Conservation (phyloP, 1,140 invertebrate genomes). For the Paralvinella palmiformis region DNA sequence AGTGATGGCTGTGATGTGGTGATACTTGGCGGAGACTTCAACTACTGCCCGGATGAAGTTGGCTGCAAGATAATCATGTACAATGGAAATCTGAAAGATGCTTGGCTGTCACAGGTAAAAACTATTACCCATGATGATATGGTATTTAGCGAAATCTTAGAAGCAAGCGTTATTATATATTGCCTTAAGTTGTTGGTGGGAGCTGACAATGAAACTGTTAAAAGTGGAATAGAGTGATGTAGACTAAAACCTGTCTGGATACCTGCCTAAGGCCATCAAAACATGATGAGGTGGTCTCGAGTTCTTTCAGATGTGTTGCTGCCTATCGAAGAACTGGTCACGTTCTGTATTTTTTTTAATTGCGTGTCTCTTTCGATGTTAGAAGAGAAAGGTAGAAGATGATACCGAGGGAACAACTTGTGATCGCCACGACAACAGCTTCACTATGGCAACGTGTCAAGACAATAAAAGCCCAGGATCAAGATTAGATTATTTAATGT, state of each 20-base stretch:
- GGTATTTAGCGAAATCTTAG: no score
- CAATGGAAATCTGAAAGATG: constrained; percentile 54
- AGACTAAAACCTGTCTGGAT: no score
- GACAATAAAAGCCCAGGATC: constrained; percentile 66
- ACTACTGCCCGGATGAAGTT: constrained; percentile 79
- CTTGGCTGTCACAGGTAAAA: constrained; percentile 46
- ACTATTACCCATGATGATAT: no score
- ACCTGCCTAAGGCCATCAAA: no score
- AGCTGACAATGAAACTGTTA: constrained; percentile 12
- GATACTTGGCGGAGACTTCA: constrained; percentile 87
- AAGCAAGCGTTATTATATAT: not conserved
- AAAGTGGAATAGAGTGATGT: no score
- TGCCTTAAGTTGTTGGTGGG: not conserved
- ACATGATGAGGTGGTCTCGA: no score
- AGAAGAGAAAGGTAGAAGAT: constrained; percentile 27
- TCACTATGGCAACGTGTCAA: constrained; percentile 58
- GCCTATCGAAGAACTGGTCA: no score
- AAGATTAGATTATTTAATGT: constrained; percentile 87
- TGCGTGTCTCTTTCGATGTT: no score
- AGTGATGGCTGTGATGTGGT: constrained; percentile 69
- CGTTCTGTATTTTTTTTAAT: no score
- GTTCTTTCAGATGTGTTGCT: no score
- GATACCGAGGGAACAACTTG: constrained; percentile 60
- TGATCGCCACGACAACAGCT: constrained; percentile 76
- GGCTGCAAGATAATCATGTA: constrained; percentile 62